Base-by-base conservation (phyloP, 2,797 vertebrate species). In the Rhynchonycteris naso region DNA sequence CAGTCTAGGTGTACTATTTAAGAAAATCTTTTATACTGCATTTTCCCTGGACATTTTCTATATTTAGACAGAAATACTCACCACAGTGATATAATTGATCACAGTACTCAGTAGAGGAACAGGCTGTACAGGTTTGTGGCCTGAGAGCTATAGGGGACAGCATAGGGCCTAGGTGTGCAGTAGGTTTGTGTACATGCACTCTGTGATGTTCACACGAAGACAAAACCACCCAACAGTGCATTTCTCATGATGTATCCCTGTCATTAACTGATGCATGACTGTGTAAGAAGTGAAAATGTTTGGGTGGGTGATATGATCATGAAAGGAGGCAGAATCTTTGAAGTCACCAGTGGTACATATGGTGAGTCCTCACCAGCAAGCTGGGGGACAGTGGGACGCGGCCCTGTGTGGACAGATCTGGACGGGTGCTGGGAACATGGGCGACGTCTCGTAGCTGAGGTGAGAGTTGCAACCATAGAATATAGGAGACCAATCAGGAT, bases 231-330 rank as follows among this genome's bases (percentile, higher is more conserved):
- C 22, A 14, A 15, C 59, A 65, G 5, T 47, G 79, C 58, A n/a
- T 47, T 81, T 81, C 26, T n/a, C 58, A 81, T 58, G 63, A 81
- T 4, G 26, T 56, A 21, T 47, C 59, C 38, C 58, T 63, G 38
- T 81, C 58, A 47, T 47, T 59, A 59, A 80, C 33, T n/a, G 63
- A 65, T n/a, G 7, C 26, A 30, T 82, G 30, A 50, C 43, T 24
- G 24, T 10, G 33, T 38, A 84, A 86, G 79, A 94, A 89, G 69
- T 90, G 61, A 35, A 75, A 91, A 88, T 68, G 38, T 78, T 79
- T 47, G 10, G 5, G 58, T 83, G 66, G 56, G 79, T 76, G 54
- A 74, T 13, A 80, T 58, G 63, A n/a, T n/a, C 10, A n/a, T 35
- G 92, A 87, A 68, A 59, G 3, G 5, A 81, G 33, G 47, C 11